Base-by-base conservation (phyloP, 2,888 invertebrate genomes). In the Pandemis cinnamomeana region DNA sequence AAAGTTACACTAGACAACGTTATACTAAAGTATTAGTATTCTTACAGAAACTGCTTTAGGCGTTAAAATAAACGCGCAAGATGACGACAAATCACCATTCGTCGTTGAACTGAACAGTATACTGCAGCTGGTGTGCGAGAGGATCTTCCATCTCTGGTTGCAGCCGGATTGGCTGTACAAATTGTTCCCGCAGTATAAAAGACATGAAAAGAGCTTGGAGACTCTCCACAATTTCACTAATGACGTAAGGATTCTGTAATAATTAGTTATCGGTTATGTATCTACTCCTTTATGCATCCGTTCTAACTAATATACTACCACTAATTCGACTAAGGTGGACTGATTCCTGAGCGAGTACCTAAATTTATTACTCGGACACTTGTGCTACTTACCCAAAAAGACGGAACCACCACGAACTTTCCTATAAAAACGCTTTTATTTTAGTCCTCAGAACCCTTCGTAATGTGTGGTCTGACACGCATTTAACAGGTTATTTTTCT, bases 201-300 rank as follows among this genome's bases (percentile, higher is more conserved):
- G 93, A 68, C 95, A 96, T 77, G 84, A 94, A 46, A 83, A 91
- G 48, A 92, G 91, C 78, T 76, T 96, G 6, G 84, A 91, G 62
- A 85, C 93, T 15, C 87, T 97, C 79, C 96, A 97, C 78, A 84
- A 83, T 5, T 96, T 97, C 80, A 96, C 91, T 20, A 88, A 94
- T 78, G 80, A 91, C 77, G 95, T 95, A 82, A 83, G 80, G 60
- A 36, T 27, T 11, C 10, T 11, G 51, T 51, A n/a, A 6, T 46
- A 46, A 46, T 11, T 46, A 46, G 3, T 46, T 46, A 46, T 36
- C 27, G 27, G 11, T 48, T 10, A 48, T 10, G 48, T 13, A 48
- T 7, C 44, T 7, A 44, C 44, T 44, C 7, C 7, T 7, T 44
- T 8, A 44, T 7, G 7, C 44, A 7, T 44, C 7, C 8, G 44